Base-by-base conservation (phyloP, 2,888 invertebrate genomes). In the Mayetiola destructor region DNA sequence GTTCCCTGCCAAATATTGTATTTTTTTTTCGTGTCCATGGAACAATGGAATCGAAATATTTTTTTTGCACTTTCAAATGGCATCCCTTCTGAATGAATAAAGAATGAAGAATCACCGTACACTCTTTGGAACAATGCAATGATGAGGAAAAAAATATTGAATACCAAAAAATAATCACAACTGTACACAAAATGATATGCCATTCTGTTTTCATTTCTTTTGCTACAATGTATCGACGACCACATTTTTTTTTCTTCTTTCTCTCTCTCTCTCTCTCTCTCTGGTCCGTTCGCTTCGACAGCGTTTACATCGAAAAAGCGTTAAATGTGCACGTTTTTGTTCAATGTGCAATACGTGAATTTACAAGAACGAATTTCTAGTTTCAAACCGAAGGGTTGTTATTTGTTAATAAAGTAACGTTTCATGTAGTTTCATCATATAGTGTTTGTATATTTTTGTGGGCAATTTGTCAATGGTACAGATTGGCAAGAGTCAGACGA, bases 391-490 rank as follows among this genome's bases (percentile, higher is more conserved):
- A 48, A 48, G 48, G 48, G 48, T 48, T 48, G 48, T n/a, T n/a
- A n/a, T n/a, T n/a, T n/a, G n/a, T 27, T 48, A 48, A 48, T 48
- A 48, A 27, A 48, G 27, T 48, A n/a, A n/a, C n/a, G n/a, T n/a
- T n/a, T n/a, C n/a, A n/a, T n/a, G n/a, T n/a, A 27, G 23, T 48
- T 48, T 48, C 8, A 48, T n/a, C n/a, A n/a, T 27, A 27, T 48
- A n/a, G 27, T 27, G 48, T 16, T 27, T 48, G 23, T 16, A 16
- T 23, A 48, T 48, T 48, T 48, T n/a, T 48, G 48, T 27, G 48
- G 48, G 48, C 48, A 48, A 48, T 48, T 48, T 48, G 48, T 48
- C 27, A 48, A 48, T 48, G 27, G n/a, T 23, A n/a, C n/a, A n/a
- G n/a, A n/a, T n/a, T n/a, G n/a, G n/a, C n/a, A n/a, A n/a, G n/a